Evolutionary conservation across 2,888 invertebrate genomes (phyloP), one percentile per base, ranked within the genome.

Genomic region (Parochlus steinenii): DNA sequence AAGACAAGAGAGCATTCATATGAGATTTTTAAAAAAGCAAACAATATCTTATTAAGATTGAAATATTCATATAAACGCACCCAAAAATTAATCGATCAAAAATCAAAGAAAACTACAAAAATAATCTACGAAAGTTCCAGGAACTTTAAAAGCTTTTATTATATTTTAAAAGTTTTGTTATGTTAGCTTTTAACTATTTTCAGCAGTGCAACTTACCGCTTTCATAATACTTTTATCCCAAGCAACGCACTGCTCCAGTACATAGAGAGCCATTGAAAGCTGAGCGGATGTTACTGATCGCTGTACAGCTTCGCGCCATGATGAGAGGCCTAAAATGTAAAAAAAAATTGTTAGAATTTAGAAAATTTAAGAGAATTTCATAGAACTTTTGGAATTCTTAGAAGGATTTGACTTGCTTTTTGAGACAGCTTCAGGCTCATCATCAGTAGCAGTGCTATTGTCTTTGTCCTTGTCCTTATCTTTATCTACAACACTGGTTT

Each of bases 201-300:
- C 46, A 26, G 44, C 42, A 43, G 50, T 51, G 48, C 48, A 54
- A 78, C 86, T 75, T 69, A 93, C 92, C 64, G 93, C 95, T 71
- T 93, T 92, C 93, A 97, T 93, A 53, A 93, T 86, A 64, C 92
- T 92, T 65, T 93, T 92, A 63, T 97, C 95, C 97, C 97, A 97
- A 24, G 93, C 92, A 48, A 97, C 86, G 53, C 81, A 82, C 3
- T 80, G 76, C 54, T 93, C 90, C 44, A 97, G 63, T 48, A 86
- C 81, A 50, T 86, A 81, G 39, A 90, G 66, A 46, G 85, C 78
- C 75, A 90, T 78, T 15, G 86, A 82, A 16, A 95, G 64, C 53
- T 95, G 93, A 0, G 92, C 83, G 0, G 90, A 77, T 0, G 89
- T 89, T 48, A 72, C 74, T 29, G 87, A 80, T 32, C 80, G 72